Percentiles rank a stretch among this genome's conserved stretches.
Evolutionary conservation across 2,888 invertebrate genomes (phyloP).

Genomic region (Cryptocephalus primarius): DNA sequence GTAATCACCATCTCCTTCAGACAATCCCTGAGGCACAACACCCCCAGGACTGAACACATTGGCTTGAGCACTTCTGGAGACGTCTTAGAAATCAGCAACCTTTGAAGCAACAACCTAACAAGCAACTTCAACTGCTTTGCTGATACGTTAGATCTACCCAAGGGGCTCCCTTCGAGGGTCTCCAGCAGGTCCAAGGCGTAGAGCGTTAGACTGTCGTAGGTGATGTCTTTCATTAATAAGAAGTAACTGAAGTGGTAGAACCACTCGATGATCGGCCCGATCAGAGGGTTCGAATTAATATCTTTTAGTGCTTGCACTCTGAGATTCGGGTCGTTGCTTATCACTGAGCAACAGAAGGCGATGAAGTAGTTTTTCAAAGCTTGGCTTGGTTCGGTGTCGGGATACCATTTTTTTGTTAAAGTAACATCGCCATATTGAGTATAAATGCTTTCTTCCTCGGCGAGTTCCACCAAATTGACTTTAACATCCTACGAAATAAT

Average conservation of each 20-base stretch:
- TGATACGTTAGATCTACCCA: slow-evolving; percentile 45
- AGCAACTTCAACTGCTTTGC: slow-evolving; percentile 40
- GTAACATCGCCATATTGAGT: slow-evolving; percentile 25
- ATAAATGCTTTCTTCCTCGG: slow-evolving; percentile 23
- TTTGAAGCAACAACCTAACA: slow-evolving; percentile 28
- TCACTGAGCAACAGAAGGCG: slow-evolving; percentile 37
- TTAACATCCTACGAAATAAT: slow-evolving; percentile 19
- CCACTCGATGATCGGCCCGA: slow-evolving; percentile 50
- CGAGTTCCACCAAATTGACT: slow-evolving; percentile 26
- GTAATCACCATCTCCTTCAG: slow-evolving; percentile 24
- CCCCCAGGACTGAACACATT: slow-evolving; percentile 28
- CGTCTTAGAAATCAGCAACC: slow-evolving; percentile 24
- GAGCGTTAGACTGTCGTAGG: slow-evolving; percentile 31
- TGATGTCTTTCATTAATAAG: slow-evolving; percentile 45
- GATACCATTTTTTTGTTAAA: slow-evolving; percentile 28
- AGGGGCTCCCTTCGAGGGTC: slow-evolving; percentile 46
- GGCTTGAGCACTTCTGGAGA: slow-evolving; percentile 25
- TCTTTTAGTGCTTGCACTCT: slow-evolving; percentile 46
- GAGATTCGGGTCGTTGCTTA: slow-evolving; percentile 42
- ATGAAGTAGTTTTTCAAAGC: slow-evolving; percentile 27
- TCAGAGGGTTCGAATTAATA: slow-evolving; percentile 44
- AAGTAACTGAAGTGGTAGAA: slow-evolving; percentile 49
- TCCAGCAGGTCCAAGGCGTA: slow-evolving; percentile 45
- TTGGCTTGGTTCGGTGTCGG: slow-evolving; percentile 21
- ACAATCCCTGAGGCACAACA: slow-evolving; percentile 26